Evolutionary conservation across 2,888 invertebrate species (phyloP), one percentile per base, ranked within the genome.

Genomic region (Agrotis segetum): DNA sequence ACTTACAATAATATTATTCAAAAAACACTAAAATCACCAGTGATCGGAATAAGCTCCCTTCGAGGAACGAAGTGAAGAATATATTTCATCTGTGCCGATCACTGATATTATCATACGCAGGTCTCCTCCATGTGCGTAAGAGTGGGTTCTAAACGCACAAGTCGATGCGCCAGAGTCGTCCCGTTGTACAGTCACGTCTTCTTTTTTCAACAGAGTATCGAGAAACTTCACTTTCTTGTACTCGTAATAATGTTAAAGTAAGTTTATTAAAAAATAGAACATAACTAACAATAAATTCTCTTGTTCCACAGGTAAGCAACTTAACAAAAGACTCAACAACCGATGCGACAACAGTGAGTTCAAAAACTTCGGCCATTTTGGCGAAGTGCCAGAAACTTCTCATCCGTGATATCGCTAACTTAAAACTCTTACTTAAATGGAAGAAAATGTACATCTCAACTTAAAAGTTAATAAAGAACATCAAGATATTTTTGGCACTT

Each of bases 221-320:
- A 29, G 5, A 3, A 29, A 29, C 29, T 29, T 29, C 4, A 29
- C 29, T 29, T 4, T 3, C 29, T 29, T 29, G 29, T 29, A 29
- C 29, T 29, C 29, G 29, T 29, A 29, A 29, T 29, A 29, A 19
- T 24, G 9, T 49, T 16, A 29, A 16, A 52, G 1, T 34, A 34
- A 34, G 34, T 34, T 7, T 34, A 34, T 34, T 34, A 34, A 34
- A 7, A 7, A 34, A 56, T 34, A 21, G 16, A 69, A 11, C 11
- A n/a, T 17, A 21, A 50, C n/a, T 67, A 72, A 68, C 58, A 49
- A 53, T 58, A 9, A 66, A n/a, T 29, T 47, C 0, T 61, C 21
- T 52, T 19, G 55, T 63, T 67, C 59, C 40, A 56, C 79, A 79
- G 79, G 79, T 79, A 79, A 81, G 79, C 67, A 21, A 58, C 14